Conservation (phyloP, 2,888 invertebrate genomes). For the Synergus gifuensis region DNA sequence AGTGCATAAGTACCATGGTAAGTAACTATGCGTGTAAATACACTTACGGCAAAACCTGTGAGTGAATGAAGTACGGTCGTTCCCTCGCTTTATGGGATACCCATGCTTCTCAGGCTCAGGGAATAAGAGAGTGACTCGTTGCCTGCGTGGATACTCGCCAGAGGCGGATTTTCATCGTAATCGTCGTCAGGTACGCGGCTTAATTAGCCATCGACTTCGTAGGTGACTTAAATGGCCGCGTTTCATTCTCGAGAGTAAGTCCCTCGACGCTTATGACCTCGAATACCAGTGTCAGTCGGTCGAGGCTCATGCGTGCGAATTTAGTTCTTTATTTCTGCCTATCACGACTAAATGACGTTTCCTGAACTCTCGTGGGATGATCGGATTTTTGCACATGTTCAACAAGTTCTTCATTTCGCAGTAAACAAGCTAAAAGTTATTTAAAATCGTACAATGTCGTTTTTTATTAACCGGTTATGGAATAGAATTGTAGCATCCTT, state of each 20-base stretch:
- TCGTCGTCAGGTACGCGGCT: slow-evolving; percentile 53
- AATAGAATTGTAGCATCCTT: background rate
- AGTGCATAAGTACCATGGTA: slow-evolving; percentile 45
- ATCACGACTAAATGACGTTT: slow-evolving; percentile 20
- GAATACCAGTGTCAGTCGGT: slow-evolving; percentile 27
- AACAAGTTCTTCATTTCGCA: background rate
- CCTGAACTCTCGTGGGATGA: slow-evolving; percentile 2
- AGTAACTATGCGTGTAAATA: slow-evolving; percentile 59
- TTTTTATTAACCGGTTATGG: background rate
- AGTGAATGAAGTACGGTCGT: slow-evolving; percentile 56
- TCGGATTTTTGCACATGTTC: background rate
- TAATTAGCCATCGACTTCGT: slow-evolving; percentile 60
- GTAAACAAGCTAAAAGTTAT: background rate
- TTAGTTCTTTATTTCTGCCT: slow-evolving; percentile 9
- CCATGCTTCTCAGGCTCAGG: slow-evolving; percentile 47
- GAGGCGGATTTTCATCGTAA: slow-evolving; percentile 49
- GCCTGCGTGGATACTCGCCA: slow-evolving; percentile 42
- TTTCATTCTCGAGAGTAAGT: slow-evolving; percentile 34
- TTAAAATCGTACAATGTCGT: too few relatives aligned
- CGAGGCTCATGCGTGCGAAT: background rate
- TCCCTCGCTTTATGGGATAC: slow-evolving; percentile 58
- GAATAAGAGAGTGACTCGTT: slow-evolving; percentile 45
- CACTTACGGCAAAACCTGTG: slow-evolving; percentile 52
- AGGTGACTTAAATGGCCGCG: slow-evolving; percentile 57
- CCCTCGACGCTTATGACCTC: slow-evolving; percentile 19